These are phyloP conservation scores for Candidula unifasciata DNA, from an alignment of 2,888 invertebrate genomes.

Conservation along the genomic window DNA sequence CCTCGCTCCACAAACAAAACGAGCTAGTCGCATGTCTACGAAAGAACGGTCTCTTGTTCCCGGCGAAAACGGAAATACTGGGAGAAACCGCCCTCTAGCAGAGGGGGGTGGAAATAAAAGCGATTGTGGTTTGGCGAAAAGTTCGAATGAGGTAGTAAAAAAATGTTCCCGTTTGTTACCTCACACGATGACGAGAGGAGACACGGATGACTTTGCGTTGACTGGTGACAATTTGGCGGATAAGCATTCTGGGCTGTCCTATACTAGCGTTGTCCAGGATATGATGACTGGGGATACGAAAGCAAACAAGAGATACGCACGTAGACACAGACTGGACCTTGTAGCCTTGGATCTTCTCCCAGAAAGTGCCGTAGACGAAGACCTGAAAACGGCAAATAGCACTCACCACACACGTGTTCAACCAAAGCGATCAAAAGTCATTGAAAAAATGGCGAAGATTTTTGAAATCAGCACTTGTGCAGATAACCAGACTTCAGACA, in stretches of 20 bases:
- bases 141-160: not conserved
- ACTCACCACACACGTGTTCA: not conserved
- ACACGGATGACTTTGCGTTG: not conserved
- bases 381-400: not conserved
- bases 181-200: constrained; percentile 1
- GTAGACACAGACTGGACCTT: constrained; percentile 26
- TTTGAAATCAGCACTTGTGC: constrained; percentile 22
- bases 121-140: not conserved
- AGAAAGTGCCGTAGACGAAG: constrained; percentile 43
- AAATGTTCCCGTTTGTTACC: not conserved
- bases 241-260: not conserved
- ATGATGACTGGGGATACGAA: not conserved
- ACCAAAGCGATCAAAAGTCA: constrained; percentile 41
- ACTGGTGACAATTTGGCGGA: not conserved
- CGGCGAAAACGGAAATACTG: not conserved
- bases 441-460: constrained; percentile 38
- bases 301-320: not conserved
- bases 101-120: not conserved
- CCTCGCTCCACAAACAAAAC: constrained; percentile 19
- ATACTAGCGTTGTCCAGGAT: not conserved
- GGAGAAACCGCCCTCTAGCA: not conserved
- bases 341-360: constrained; percentile 46
- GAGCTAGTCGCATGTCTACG: not conserved
- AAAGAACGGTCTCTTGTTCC: not conserved
- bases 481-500: not conserved